phyloP scores from a whole-genome alignment of 1,140 invertebrate species.

The Drosophila seguyi region DNA sequence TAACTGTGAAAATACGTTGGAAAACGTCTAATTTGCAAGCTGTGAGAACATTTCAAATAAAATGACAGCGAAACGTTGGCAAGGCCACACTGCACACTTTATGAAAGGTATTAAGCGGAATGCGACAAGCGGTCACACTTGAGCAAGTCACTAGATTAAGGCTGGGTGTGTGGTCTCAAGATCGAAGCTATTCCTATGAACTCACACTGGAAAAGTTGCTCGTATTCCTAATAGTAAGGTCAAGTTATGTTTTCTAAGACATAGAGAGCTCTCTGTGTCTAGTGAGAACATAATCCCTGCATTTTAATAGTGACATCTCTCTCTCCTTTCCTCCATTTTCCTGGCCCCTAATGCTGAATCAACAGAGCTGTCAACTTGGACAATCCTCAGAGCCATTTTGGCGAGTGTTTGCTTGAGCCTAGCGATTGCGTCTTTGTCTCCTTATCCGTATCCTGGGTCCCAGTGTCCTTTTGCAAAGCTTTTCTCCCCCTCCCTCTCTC shows the following conservation, averaged over 20 bases:
- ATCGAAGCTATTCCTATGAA: background rate
- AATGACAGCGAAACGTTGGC: background rate
- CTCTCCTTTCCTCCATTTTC: background rate
- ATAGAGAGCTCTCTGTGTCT: background rate
- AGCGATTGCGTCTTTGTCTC: slow-evolving; percentile 35
- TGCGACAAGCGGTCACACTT: slow-evolving; percentile 1
- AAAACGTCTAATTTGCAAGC: slow-evolving; percentile 1
- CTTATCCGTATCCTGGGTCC: slow-evolving; percentile 12
- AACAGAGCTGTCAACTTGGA: slow-evolving; percentile 65
- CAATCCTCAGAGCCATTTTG: slow-evolving; percentile 49
- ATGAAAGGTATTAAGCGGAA: background rate
- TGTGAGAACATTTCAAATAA: background rate
- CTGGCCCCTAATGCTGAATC: slow-evolving; percentile 38
- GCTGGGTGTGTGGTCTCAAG: background rate
- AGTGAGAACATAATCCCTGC: slow-evolving; percentile 17
- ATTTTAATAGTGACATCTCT: slow-evolving; percentile 9
- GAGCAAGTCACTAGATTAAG: background rate
- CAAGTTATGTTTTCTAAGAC: background rate
- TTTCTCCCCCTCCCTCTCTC: background rate
- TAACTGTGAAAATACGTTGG: slow-evolving; percentile 7
- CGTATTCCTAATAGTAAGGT: background rate
- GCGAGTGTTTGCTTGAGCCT: slow-evolving; percentile 63
- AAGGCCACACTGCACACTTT: background rate
- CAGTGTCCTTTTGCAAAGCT: background rate
- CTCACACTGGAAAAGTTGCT: background rate